Base-by-base conservation (phyloP, 2,888 invertebrate genomes). In the Agrochola litura region DNA sequence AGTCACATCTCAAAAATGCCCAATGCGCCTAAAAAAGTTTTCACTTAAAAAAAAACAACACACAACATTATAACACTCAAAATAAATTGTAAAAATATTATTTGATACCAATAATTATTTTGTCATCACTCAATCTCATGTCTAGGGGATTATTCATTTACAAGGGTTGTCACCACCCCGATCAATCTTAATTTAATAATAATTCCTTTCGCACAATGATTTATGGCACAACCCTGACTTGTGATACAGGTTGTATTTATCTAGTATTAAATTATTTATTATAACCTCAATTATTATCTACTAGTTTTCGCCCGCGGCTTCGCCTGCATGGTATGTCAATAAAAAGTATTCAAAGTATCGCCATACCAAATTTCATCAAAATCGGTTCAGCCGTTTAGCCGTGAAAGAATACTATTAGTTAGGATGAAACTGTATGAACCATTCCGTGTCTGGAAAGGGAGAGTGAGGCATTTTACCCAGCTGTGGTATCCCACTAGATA, bases 151-250 rank as follows among this genome's bases (percentile, higher is more conserved):
- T 63, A 73, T 70, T 73, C 41, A 22, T 52, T 61, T 63, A 49
- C 46, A 73, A 54, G 71, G 37, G 52, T 76, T 70, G 58, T 77
- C 73, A 73, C 14, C 25, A 8, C 16, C 25, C 22, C 58, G 16
- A 82, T 82, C 77, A 67, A 77, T 82, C 82, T 63, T 73, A 73
- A 65, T 65, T n/a, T n/a, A 25, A 66, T 46, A 0, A 66, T 25
- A 12, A 71, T 77, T 61, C 43, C 73, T 69, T 66, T 43, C 16
- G 12, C 41, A 37, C 69, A 68, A 70, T 67, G 76, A 79, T 79
- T 66, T 54, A 79, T n/a, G 19, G 19, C 52, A 22, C 49, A 66
- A 22, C 54, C 16, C 58, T 60, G 69, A 70, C 56, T 77, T 65
- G n/a, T n/a, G 16, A 65, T 41, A 30, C 63, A 66, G 30, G 49